These are phyloP conservation scores for Mohoua ochrocephala DNA, from an alignment of 2,113 vertebrate species.

Conservation along the genomic window DNA sequence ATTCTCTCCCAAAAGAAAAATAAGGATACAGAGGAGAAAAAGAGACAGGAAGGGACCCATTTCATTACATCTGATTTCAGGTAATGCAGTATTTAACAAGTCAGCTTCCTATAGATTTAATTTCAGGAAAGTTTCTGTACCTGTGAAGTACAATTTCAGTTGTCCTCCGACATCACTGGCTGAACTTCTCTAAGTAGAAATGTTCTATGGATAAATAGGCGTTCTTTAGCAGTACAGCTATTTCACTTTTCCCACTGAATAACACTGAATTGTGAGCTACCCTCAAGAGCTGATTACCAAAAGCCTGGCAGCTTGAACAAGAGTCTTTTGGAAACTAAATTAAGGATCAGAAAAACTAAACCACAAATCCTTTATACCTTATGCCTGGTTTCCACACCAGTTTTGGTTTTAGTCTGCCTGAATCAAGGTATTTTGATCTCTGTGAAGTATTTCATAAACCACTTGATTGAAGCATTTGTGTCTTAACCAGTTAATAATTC, in stretches of 20 bases:
- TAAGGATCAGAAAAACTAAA: background rate
- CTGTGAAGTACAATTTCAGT: background rate
- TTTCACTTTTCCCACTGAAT: background rate
- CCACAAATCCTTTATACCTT: background rate
- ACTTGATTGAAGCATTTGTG: background rate
- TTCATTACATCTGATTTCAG: background rate
- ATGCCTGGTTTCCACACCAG: background rate
- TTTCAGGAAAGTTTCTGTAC: background rate
- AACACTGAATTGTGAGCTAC: background rate
- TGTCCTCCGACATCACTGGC: background rate
- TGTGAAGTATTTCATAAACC: background rate
- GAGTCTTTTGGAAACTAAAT: background rate
- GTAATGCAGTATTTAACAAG: background rate
- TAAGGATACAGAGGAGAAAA: background rate
- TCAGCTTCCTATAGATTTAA: background rate
- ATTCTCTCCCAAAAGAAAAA: background rate
- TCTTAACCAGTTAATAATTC: background rate
- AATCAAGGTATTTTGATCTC: background rate
- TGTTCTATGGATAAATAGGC: background rate
- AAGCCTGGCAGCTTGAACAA: background rate
- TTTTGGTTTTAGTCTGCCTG: background rate
- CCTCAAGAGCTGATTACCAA: background rate
- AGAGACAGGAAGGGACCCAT: background rate
- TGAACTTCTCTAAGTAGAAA: background rate
- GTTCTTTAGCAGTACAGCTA: background rate